These are phyloP conservation scores for Bombyx mori DNA, from an alignment of 1,140 invertebrate genomes.

Conservation along the genomic window DNA sequence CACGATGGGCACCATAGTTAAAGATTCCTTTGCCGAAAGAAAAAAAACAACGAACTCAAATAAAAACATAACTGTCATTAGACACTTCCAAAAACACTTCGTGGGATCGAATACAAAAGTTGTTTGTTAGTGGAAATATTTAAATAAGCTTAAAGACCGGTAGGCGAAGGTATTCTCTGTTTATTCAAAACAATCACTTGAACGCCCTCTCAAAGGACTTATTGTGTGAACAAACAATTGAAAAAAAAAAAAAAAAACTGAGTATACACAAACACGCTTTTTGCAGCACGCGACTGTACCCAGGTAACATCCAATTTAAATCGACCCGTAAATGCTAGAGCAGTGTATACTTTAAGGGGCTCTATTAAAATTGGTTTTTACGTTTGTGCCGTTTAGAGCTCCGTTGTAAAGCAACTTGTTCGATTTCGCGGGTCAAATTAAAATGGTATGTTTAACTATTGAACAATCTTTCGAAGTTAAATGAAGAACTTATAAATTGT, in stretches of 20 bases:
- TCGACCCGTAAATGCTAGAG: neutral
- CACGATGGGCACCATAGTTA: too few relatives aligned
- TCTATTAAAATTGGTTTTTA: neutral
- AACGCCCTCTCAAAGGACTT: neutral
- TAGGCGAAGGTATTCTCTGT: conserved; percentile 1
- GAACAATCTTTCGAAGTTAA: too few relatives aligned
- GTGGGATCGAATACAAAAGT: too few relatives aligned
- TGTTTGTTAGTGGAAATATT: too few relatives aligned
- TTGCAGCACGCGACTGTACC: conserved; percentile 1
- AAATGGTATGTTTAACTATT: neutral
- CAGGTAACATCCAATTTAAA: neutral
- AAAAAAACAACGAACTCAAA: neutral
- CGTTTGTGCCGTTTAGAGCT: neutral
- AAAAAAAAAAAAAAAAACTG: conserved; percentile 2
- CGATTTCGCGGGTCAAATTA: neutral
- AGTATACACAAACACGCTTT: neutral
- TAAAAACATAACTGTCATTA: too few relatives aligned
- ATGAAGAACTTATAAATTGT: too few relatives aligned
- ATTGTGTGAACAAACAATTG: conserved; percentile 6
- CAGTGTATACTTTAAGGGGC: neutral
- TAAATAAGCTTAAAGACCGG: conserved; percentile 2
- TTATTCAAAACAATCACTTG: conserved; percentile 8
- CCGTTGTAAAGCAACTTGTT: neutral
- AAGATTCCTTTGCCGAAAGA: neutral
- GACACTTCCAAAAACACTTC: too few relatives aligned